Conservation (phyloP, 2,113 vertebrate genomes). For the Pedionomus torquatus region DNA sequence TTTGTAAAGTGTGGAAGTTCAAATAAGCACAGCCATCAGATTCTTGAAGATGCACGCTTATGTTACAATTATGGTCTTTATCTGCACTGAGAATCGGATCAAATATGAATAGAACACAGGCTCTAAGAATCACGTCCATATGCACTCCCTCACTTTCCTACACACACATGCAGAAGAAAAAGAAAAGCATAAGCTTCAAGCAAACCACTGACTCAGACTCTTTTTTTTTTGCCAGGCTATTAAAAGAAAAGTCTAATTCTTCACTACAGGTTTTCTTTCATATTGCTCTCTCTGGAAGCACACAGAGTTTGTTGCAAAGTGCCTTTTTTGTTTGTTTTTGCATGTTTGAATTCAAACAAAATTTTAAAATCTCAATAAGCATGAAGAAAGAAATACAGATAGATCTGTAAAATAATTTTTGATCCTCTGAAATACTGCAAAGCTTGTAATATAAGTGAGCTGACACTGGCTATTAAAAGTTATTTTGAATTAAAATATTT, state of each 20-base stretch:
- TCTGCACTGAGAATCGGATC: background rate
- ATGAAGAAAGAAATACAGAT: background rate
- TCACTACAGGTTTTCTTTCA: background rate
- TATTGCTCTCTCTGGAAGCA: background rate
- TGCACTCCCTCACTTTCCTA: background rate
- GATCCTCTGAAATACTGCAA: background rate
- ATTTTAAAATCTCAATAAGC: background rate
- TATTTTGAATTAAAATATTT: background rate
- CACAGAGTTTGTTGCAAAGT: background rate
- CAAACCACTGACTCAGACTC: background rate
- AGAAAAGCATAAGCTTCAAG: background rate
- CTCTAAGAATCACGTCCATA: background rate
- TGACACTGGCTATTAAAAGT: background rate
- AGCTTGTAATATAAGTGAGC: background rate
- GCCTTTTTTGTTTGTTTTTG: background rate
- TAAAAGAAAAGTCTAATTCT: background rate
- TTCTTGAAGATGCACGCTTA: slow-evolving; percentile 58
- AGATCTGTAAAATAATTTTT: background rate
- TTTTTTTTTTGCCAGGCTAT: slow-evolving; percentile 7
- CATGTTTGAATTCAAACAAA: background rate
- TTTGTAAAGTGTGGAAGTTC: background rate
- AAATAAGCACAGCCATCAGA: slow-evolving; percentile 59
- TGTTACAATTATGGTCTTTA: background rate
- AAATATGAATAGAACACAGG: background rate
- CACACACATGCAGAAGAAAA: background rate